Base-by-base conservation (phyloP, 2,797 vertebrate species). In the Sarcophilus harrisii region DNA sequence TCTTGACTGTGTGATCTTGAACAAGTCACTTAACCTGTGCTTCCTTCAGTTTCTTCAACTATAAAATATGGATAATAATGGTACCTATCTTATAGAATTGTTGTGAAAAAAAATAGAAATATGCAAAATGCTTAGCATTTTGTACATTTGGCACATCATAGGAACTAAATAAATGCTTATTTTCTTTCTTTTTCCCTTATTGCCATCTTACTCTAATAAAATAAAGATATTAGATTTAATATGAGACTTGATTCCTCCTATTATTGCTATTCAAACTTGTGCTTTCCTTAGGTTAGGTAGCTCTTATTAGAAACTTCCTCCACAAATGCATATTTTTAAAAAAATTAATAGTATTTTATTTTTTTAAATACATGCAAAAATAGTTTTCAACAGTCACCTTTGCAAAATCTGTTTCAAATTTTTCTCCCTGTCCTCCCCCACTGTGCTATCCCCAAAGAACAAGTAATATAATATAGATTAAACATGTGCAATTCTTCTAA, bases 41-140 rank as follows among this genome's bases (percentile, higher is more conserved):
- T n/a, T 57, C 1, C 38, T 57, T 94, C 60, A 13, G 16, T 58
- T 93, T 95, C 90, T 58, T 94, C 81, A 96, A 28, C 94, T 12
- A 28, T 66, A 92, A 58, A 93, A 73, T 9, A 24, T 3, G 28
- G 57, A 92, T 60, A 96, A 96, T 1, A 1, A 38, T 24, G 6
- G 32, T 16, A 95, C 32, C 57, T 94, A 38, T 14, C 81, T 95
- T 58, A 58, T 21, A 62, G 28, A 14, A 27, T 89, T 96, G 66
- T 94, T 89, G n/a, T 73, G 27, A 93, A 27, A 92, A 57, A 92
- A 95, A 55, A 66, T 5, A 11, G 16, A 93, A 93, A 21, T 58
- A 30, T 52, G 16, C 57, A 91, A 92, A 91, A 93, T 14, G 29
- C 57, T 94, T 89, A 55, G 16, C 4, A 29, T 6, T 94, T 57